A percentile compares a stretch with the other conserved stretches of the same genome.
Evolutionary conservation across 1,140 invertebrate species (phyloP).

Genomic region (Temnothorax curvispinosus): DNA sequence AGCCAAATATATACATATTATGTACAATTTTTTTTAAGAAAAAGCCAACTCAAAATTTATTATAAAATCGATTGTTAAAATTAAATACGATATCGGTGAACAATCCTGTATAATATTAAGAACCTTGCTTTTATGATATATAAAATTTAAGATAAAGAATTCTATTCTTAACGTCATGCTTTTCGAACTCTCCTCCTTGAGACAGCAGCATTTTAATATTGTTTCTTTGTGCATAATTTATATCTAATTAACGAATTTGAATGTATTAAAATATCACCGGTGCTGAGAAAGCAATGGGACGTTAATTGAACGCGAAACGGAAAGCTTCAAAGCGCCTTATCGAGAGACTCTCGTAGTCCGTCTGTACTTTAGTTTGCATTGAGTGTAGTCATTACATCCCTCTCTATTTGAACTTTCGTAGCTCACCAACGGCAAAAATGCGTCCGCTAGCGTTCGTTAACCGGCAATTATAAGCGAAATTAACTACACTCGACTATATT

Average conservation of each 20-base stretch:
- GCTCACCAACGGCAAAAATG: slow-evolving; percentile 13
- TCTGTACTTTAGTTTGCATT: slow-evolving; percentile 17
- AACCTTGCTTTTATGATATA: background rate
- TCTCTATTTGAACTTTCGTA: slow-evolving; percentile 10
- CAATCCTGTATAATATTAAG: background rate
- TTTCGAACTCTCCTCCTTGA: background rate
- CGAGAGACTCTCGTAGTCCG: background rate
- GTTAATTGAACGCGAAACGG: slow-evolving; percentile 34
- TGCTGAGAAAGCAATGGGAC: background rate
- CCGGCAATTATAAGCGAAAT: slow-evolving; percentile 31
- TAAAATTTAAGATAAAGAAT: slow-evolving; percentile 5
- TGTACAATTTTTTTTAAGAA: background rate
- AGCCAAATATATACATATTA: background rate
- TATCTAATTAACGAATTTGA: slow-evolving; percentile 18
- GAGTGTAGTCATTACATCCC: background rate
- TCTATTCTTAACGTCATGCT: background rate
- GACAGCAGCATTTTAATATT: background rate
- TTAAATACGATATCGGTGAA: background rate
- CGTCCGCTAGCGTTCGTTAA: background rate
- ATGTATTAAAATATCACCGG: background rate
- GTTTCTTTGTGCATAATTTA: slow-evolving; percentile 7
- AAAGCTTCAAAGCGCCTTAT: slow-evolving; percentile 13
- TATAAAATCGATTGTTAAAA: background rate
- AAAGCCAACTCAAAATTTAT: background rate
- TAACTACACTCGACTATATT: background rate